These are phyloP conservation scores for Folsomia manolachei DNA, from an alignment of 2,888 invertebrate species.

Conservation along the genomic window DNA sequence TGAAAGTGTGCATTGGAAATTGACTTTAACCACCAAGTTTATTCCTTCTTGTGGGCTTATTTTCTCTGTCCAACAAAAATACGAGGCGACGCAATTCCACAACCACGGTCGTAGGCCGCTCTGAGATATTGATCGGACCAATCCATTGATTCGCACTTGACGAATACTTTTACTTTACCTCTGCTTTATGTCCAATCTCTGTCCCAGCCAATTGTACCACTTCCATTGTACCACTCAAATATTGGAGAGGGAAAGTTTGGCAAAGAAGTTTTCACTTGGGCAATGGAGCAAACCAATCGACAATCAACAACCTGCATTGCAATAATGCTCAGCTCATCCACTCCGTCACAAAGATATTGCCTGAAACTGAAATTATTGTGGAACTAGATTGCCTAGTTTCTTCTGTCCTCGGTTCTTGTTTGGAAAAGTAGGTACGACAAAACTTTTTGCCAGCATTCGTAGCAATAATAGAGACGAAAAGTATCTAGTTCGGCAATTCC, in stretches of 20 bases:
- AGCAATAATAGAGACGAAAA: no score
- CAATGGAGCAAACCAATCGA: slow-evolving; percentile 16
- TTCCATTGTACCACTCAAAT: not conserved
- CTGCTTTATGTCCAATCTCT: not conserved
- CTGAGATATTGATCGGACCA: not conserved
- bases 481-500: no score
- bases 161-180: not conserved
- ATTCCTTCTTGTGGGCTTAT: not conserved
- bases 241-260: not conserved
- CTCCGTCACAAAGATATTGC: not conserved
- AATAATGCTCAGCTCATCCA: not conserved
- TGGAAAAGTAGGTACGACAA: not conserved
- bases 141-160: not conserved
- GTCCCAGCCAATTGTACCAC: not conserved
- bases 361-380: not conserved
- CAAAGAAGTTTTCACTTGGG: slow-evolving; percentile 19
- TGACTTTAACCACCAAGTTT: not conserved
- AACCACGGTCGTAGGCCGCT: no score
- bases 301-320: slow-evolving; percentile 1
- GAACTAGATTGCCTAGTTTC: not conserved
- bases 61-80: not conserved
- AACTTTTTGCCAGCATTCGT: not conserved
- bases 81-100: not conserved
- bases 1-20: not conserved
- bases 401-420: not conserved